Percentiles rank a stretch among this genome's conserved stretches.
phyloP scores from a whole-genome alignment of 2,113 vertebrate genomes.

The human (Homo sapiens) region GRCh38 chr1:108834501-108835000 shows the following conservation, averaged over 20 bases:
- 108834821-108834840: not conserved
- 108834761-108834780: not conserved
- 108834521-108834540: conserved; percentile 28
- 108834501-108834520: not conserved
- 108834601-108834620: not conserved
- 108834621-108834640: not conserved
- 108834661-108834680: not conserved
- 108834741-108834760: too few species aligned
- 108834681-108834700: not conserved
- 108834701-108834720: too few species aligned
- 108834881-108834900: fast-evolving
- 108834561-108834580: not conserved
- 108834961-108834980: not conserved
- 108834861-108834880: not conserved
- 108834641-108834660: not conserved
- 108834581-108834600: not conserved
- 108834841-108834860: not conserved
- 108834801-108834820: not conserved
- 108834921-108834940: conserved; percentile 62
- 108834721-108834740: not conserved
- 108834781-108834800: not conserved
- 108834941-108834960: not conserved
- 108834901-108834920: not conserved
- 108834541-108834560: conserved; percentile 2
- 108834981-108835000: not conserved